Conservation (phyloP, 2,797 vertebrate species). For the Danio aesculapii region DNA sequence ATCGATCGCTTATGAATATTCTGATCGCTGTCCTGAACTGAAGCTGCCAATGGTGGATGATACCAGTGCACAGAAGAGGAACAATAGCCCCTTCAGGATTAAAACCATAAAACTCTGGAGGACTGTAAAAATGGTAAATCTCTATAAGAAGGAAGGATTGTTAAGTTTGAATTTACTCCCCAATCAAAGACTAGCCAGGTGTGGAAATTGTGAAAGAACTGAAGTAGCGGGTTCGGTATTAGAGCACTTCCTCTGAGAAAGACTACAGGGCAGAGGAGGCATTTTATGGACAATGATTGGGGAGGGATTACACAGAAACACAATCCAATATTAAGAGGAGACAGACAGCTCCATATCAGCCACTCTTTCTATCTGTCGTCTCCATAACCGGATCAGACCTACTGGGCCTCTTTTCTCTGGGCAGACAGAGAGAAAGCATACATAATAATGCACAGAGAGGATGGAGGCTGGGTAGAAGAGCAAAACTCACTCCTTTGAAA, state of each 20-base stretch:
- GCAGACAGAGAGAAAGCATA: neutral
- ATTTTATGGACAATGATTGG: conserved; percentile 37
- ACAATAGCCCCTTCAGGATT: neutral
- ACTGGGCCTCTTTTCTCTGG: conserved; percentile 1
- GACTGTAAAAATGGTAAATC: neutral
- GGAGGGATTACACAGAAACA: conserved; percentile 31
- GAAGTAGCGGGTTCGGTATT: neutral
- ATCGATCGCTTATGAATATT: conserved; percentile 79
- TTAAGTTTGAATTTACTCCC: neutral
- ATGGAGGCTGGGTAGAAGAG: neutral
- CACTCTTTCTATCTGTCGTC: conserved; percentile 29
- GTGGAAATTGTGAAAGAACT: conserved; percentile 1
- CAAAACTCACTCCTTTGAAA: neutral
- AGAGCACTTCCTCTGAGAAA: conserved; percentile 37
- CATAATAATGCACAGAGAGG: neutral
- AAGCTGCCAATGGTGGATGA: conserved; percentile 62
- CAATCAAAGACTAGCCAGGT: neutral
- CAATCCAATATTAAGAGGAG: conserved; percentile 26
- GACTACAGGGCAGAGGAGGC: conserved; percentile 34
- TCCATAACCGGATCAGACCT: conserved; percentile 25
- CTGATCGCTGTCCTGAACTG: conserved; percentile 64
- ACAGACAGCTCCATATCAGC: conserved; percentile 29
- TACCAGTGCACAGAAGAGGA: conserved; percentile 8
- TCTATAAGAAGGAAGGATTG: neutral
- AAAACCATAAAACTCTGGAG: neutral